Conservation (phyloP, 2,888 invertebrate species). For the Leptarthrus brevirostris region DNA sequence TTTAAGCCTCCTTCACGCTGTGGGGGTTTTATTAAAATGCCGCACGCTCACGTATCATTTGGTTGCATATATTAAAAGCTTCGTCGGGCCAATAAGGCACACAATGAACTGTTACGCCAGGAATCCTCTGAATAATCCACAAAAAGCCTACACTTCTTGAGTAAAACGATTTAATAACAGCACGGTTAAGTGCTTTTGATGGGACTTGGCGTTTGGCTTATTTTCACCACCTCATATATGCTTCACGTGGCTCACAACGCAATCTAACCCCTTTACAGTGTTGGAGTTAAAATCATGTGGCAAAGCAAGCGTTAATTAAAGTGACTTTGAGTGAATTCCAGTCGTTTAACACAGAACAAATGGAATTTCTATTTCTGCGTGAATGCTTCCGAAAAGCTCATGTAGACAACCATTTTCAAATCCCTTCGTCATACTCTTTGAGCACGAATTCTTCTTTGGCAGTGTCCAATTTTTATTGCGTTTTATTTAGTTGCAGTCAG, state of each 20-base stretch:
- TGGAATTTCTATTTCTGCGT: constrained; percentile 33
- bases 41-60: constrained; percentile 26
- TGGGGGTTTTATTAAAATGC: constrained; percentile 25
- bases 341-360: background rate
- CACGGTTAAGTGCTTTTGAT: constrained; percentile 6
- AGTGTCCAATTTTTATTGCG: constrained; percentile 28
- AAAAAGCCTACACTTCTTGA: constrained; percentile 44
- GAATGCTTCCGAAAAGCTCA: constrained; percentile 23
- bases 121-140: constrained; percentile 32
- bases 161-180: constrained; percentile 46
- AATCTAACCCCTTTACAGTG: background rate
- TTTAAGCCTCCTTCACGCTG: background rate
- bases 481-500: constrained; percentile 28
- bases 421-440: background rate
- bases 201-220: constrained; percentile 8
- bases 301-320: constrained; percentile 31
- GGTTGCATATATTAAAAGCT: constrained; percentile 27
- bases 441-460: background rate
- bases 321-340: background rate
- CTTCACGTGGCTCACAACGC: background rate
- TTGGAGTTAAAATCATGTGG: background rate
- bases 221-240: constrained; percentile 14
- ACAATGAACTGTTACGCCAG: background rate
- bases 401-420: constrained; percentile 8
- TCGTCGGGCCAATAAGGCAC: constrained; percentile 23